Percentiles rank a stretch among this genome's conserved stretches.
Conservation (phyloP, 2,888 invertebrate genomes). For the Aethes cnicana region DNA sequence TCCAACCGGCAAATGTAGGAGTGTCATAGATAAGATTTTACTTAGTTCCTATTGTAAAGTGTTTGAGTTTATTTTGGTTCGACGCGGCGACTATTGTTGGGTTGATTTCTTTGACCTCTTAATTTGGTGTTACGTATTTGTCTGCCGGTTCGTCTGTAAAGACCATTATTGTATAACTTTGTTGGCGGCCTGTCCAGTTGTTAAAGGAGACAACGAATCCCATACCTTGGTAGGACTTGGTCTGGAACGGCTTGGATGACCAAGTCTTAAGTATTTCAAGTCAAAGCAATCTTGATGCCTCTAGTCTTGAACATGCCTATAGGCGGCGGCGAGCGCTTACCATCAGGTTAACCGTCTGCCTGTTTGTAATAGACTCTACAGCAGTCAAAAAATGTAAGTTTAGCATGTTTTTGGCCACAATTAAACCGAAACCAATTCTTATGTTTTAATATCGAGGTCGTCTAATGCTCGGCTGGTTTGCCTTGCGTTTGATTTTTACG, state of each 20-base stretch:
- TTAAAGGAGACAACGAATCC: too few species aligned
- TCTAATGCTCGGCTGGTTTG: conserved; percentile 19
- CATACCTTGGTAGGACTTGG: too few species aligned
- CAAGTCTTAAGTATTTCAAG: too few species aligned
- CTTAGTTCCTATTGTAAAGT: conserved; percentile 1
- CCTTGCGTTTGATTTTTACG: conserved; percentile 27
- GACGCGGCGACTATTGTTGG: conserved; percentile 1
- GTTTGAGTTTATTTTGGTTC: conserved; percentile 4
- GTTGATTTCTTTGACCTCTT: conserved; percentile 19
- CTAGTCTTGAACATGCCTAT: too few species aligned
- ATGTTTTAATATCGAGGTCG: conserved; percentile 28
- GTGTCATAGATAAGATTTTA: conserved; percentile 27
- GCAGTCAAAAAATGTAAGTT: too few species aligned
- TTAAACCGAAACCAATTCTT: conserved; percentile 23
- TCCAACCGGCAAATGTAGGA: conserved; percentile 12
- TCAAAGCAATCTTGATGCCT: too few species aligned
- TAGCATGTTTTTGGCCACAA: conserved; percentile 27
- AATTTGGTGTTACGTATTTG: conserved; percentile 18
- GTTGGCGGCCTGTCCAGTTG: too few species aligned
- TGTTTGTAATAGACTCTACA: too few species aligned
- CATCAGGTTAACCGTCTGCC: too few species aligned
- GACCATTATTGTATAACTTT: conserved; percentile 3
- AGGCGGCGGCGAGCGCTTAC: too few species aligned
- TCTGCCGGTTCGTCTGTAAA: conserved; percentile 24
- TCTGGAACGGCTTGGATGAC: too few species aligned